Percentiles rank a stretch among this genome's conserved stretches.
These are phyloP conservation scores for Albula glossodonta DNA, from an alignment of 2,113 vertebrate genomes.

Conservation along the genomic window DNA sequence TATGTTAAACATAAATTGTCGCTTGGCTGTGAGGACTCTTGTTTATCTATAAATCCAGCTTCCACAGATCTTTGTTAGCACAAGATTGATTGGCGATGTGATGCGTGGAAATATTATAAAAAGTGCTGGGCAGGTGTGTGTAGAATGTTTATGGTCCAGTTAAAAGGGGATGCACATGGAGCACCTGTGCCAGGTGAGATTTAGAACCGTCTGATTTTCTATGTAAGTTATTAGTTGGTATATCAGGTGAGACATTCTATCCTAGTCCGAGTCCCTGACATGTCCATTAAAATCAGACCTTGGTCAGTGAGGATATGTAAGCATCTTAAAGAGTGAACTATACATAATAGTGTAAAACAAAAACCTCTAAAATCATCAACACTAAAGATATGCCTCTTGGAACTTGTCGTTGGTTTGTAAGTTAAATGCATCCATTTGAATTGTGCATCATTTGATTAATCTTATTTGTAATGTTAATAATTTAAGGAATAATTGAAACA, in stretches of 20 bases:
- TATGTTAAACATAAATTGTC: constrained; percentile 7
- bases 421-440: too few relatives aligned
- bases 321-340: too few relatives aligned
- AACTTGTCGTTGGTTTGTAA: too few relatives aligned
- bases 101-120: background rate
- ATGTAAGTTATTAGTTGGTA: background rate
- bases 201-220: background rate
- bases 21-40: background rate
- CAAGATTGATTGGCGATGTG: background rate
- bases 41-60: background rate
- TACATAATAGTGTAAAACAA: too few relatives aligned
- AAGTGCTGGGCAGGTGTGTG: background rate
- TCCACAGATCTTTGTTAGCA: background rate
- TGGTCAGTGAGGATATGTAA: too few relatives aligned
- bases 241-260: background rate
- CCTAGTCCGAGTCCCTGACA: too few relatives aligned
- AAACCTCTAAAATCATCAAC: too few relatives aligned
- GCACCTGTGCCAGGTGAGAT: background rate
- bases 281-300: too few relatives aligned
- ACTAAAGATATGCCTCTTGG: too few relatives aligned
- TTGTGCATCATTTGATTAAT: too few relatives aligned
- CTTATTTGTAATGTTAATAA: too few relatives aligned
- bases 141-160: background rate
- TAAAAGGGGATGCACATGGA: background rate
- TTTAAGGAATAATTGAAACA: too few relatives aligned